Evolutionary conservation across 2,888 invertebrate species (phyloP), one percentile per base, ranked within the genome.

Genomic region (Platypus cylindrus): DNA sequence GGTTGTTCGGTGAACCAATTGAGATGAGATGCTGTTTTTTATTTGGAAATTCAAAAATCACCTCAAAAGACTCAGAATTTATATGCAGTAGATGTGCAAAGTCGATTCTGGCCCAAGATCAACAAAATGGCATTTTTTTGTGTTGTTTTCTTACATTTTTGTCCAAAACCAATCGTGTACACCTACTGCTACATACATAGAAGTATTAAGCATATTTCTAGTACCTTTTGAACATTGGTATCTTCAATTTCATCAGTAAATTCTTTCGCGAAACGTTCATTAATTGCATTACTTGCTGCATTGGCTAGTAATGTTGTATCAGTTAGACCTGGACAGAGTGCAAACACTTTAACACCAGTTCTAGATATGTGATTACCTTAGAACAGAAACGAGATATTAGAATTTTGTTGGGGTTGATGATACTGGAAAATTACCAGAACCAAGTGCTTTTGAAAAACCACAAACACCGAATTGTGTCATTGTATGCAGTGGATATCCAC

Each of bases 301-400:
- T 50, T 45, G 16, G 48, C 46, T 32, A 63, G 45, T 38, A 66
- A 33, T 7, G 45, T 54, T 0, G 67, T 67, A 17, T 60, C 52
- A 0, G 68, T 69, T 17, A 64, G 64, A 2, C 69, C 69, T 3
- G 68, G 70, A 44, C 68, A 68, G 9, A 71, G 50, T 0, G 62
- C 63, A 5, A 69, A 52, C 3, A 69, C 64, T 41, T 66, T 59
- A 1, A 70, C 64, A 2, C 67, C 66, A 17, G 58, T 63, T 36
- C 56, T 56, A 0, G 68, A 66, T 30, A 65, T 57, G 1, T 69
- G 70, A 27, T 66, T 63, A 2, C 70, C 70, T 5, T 67, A 68
- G 45, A 68, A 70, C 15, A 70, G 51, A 0, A 61, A 63, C 8
- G 4, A n/a, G n/a, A n/a, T n/a, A n/a, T n/a, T 20, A 7, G 20